Conservation (phyloP, 2,797 vertebrate species). For the Decapterus maruadsi region DNA sequence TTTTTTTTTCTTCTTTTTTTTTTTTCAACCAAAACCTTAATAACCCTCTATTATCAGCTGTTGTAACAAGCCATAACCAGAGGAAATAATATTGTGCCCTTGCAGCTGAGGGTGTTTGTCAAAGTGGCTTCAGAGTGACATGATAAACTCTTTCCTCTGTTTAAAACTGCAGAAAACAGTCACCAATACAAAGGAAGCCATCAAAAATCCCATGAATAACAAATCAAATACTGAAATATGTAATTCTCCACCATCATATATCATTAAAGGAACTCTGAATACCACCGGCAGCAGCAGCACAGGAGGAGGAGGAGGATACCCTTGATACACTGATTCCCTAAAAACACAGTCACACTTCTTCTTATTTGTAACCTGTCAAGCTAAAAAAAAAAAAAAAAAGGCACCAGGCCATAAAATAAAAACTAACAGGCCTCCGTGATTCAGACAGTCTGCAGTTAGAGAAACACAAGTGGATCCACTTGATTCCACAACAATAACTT, state of each 20-base stretch:
- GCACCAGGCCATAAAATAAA: constrained; percentile 25
- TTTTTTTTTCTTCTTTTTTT: background rate
- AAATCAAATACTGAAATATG: constrained; percentile 17
- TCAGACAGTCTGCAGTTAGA: constrained; percentile 12
- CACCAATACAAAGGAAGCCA: constrained; percentile 11
- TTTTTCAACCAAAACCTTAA: background rate
- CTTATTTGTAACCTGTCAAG: constrained; percentile 13
- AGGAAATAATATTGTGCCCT: background rate
- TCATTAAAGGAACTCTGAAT: constrained; percentile 21
- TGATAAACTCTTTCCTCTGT: constrained; percentile 6
- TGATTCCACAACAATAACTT: constrained; percentile 68
- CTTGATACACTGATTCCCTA: constrained; percentile 15
- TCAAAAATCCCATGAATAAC: constrained; percentile 24
- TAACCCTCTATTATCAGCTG: background rate
- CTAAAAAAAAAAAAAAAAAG: constrained; percentile 23
- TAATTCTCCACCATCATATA: constrained; percentile 12
- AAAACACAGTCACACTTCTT: background rate
- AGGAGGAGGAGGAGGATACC: constrained; percentile 14
- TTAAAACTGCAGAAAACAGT: constrained; percentile 2
- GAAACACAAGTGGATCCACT: constrained; percentile 66
- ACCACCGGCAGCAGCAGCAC: background rate
- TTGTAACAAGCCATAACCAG: background rate
- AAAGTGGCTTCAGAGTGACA: background rate
- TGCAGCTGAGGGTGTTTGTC: background rate
- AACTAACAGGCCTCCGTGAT: background rate